Evolutionary conservation across 1,140 invertebrate species (phyloP).

Genomic region (Atta cephalotes): DNA sequence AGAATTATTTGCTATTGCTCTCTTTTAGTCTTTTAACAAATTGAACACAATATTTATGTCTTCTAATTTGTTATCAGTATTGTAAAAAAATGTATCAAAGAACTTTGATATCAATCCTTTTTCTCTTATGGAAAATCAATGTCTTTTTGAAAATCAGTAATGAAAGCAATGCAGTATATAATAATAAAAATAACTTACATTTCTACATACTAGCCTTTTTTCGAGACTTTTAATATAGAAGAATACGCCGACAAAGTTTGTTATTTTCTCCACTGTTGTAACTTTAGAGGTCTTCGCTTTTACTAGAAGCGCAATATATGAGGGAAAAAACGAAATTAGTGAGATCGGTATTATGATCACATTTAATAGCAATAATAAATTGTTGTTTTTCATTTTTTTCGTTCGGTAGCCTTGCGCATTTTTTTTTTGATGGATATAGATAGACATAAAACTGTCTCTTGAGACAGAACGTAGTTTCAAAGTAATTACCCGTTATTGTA

Average conservation of each 20-base stretch:
- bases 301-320: neutral
- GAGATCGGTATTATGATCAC: neutral
- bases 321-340: neutral
- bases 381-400: neutral
- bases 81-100: too few species aligned
- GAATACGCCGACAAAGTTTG: neutral
- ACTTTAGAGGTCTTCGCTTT: neutral
- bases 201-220: neutral
- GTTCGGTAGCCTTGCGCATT: neutral
- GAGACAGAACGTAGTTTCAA: neutral
- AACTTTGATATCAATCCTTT: neutral
- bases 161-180: neutral
- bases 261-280: neutral
- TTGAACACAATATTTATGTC: too few species aligned
- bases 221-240: neutral
- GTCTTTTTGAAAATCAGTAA: conserved; percentile 7
- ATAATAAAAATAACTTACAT: neutral
- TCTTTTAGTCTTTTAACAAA: neutral
- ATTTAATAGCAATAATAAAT: conserved; percentile 7
- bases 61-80: too few species aligned
- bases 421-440: neutral
- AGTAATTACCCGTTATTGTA: conserved; percentile 11
- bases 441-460: neutral
- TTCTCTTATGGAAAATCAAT: neutral
- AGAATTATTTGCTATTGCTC: neutral